A percentile compares a stretch with the other conserved stretches of the same genome.
These are phyloP conservation scores for Todus mexicanus DNA, from an alignment of 2,797 vertebrate species.

Conservation along the genomic window DNA sequence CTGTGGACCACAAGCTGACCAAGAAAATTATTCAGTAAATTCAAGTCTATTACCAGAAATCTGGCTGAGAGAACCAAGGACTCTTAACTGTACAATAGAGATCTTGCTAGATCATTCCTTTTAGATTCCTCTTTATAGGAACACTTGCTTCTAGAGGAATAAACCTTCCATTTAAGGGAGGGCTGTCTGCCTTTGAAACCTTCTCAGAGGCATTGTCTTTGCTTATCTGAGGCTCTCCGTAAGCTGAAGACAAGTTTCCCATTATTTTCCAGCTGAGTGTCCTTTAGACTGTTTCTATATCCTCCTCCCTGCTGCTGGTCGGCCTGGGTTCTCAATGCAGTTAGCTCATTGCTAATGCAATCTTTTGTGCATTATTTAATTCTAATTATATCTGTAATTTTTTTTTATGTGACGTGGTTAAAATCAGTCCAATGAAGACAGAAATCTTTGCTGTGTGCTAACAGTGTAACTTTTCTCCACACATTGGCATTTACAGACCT, in stretches of 20 bases:
- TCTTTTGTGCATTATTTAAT: not conserved
- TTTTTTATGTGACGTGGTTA: not conserved
- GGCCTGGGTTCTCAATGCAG: not conserved
- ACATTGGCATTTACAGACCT: not conserved
- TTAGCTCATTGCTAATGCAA: not conserved
- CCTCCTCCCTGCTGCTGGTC: not conserved
- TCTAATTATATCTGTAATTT: not conserved
- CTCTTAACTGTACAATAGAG: not conserved
- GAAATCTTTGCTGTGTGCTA: not conserved
- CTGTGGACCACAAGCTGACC: not conserved
- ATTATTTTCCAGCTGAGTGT: not conserved
- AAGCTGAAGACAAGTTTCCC: not conserved
- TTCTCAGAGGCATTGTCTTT: not conserved
- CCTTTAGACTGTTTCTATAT: not conserved
- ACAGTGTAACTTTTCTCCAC: not conserved
- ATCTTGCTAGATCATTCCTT: not conserved
- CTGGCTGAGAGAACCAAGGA: not conserved
- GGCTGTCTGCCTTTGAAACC: not conserved
- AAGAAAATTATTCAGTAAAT: not conserved
- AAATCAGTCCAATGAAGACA: not conserved
- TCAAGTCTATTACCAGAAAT: not conserved
- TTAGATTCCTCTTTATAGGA: not conserved
- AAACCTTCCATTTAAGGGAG: not conserved
- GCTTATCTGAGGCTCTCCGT: not conserved
- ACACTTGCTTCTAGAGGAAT: not conserved